Percentiles rank a stretch among this genome's conserved stretches.
These are phyloP conservation scores for Pheosia gnoma DNA, from an alignment of 2,888 invertebrate species.

Conservation along the genomic window DNA sequence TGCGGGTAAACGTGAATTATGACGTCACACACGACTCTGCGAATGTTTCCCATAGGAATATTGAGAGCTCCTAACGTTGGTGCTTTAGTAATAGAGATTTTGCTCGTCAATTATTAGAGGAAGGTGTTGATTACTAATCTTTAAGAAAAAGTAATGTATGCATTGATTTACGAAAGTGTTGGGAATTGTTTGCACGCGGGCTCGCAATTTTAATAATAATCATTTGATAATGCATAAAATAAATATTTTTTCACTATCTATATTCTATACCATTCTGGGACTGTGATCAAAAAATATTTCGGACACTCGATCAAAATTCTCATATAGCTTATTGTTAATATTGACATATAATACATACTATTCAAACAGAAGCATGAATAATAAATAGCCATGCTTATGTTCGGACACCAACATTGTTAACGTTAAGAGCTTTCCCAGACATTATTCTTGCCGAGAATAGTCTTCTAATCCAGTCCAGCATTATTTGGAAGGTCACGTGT, in stretches of 20 bases:
- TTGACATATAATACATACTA: neutral
- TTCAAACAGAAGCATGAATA: neutral
- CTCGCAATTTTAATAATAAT: too few relatives aligned
- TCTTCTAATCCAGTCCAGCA: constrained; percentile 14
- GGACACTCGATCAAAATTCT: too few relatives aligned
- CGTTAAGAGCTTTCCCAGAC: neutral
- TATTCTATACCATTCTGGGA: too few relatives aligned
- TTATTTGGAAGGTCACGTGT: constrained; percentile 27
- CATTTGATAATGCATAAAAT: too few relatives aligned
- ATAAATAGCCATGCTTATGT: neutral
- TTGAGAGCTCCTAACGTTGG: constrained; percentile 42
- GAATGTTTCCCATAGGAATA: constrained; percentile 42
- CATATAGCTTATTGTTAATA: too few relatives aligned
- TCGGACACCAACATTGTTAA: neutral
- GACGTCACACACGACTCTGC: constrained; percentile 45
- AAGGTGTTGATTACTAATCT: too few relatives aligned
- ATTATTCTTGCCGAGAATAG: neutral
- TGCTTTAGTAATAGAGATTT: neutral
- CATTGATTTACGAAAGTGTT: too few relatives aligned
- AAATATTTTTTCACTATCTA: too few relatives aligned
- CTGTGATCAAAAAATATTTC: too few relatives aligned
- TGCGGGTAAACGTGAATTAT: constrained; percentile 55
- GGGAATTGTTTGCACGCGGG: too few relatives aligned
- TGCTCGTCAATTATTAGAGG: too few relatives aligned
- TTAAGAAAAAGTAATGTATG: too few relatives aligned